Base-by-base conservation (phyloP, 2,888 invertebrate species). In the Piscicola geometra region DNA sequence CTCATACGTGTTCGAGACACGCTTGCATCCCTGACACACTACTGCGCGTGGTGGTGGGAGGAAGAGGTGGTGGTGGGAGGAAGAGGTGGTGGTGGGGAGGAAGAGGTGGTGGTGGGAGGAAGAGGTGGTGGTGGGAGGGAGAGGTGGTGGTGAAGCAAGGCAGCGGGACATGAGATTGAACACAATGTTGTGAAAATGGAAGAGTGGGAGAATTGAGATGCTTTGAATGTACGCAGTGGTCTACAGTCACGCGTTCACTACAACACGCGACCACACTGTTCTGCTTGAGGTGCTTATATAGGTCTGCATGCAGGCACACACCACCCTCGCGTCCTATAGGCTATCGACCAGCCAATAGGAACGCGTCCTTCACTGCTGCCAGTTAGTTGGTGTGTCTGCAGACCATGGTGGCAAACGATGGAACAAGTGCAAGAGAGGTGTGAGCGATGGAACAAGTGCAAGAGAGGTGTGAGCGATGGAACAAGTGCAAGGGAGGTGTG, bases 1-100 rank as follows among this genome's bases (percentile, higher is more conserved):
- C 30, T 73, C 73, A 56, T 73, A 73, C 1, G n/a, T 73, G 73
- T 73, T 73, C 0, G 73, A 73, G 9, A 52, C 60, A 2, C 18
- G n/a, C 52, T 64, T 56, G 30, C 73, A 73, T 1, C 35, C 64
- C 35, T 35, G 60, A 52, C 73, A 73, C 33, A 73, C 41, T n/a
- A 73, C 73, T 73, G 73, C 18, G 0, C 32, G 33, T 28, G 41
- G 9, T 41, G 64, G 64, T n/a, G n/a, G 64, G 30, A 64, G 41
- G 41, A 15, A 15, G 41, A 41, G 41, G 41, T 5, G 41, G 41
- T 41, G 41, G 5, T 41, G 41, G 15, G 15, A 41, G 41, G 15
- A 41, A 15, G 41, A 15, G 41, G 41, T 9, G 41, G 15, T 41
- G 41, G 15, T 9, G 41, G 41, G 41, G 41, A 41, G 15, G n/a